Percentiles rank a stretch among this genome's conserved stretches.
Conservation (phyloP, 2,113 vertebrate genomes). For the Aythya baeri region DNA sequence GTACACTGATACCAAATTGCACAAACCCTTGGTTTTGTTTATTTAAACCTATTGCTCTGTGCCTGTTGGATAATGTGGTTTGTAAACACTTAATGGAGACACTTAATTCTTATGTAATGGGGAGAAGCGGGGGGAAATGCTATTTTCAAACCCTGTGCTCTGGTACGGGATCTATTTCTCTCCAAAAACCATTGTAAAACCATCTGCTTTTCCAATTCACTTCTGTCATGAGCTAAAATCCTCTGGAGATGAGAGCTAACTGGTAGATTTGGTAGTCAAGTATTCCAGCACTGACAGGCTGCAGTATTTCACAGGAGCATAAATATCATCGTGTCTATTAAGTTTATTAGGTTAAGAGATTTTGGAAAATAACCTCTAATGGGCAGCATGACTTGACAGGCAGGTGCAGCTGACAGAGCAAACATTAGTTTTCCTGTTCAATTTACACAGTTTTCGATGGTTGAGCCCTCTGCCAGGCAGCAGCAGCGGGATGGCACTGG, state of each 20-base stretch:
- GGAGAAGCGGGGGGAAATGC: not conserved
- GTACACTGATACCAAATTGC: not conserved
- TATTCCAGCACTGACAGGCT: slow-evolving; percentile 11
- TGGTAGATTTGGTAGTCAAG: slow-evolving; percentile 26
- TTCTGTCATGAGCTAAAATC: slow-evolving; percentile 34
- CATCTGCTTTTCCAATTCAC: slow-evolving; percentile 32
- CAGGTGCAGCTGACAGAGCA: slow-evolving; percentile 38
- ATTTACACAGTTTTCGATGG: not conserved
- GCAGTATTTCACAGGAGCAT: slow-evolving; percentile 13
- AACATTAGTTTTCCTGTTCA: slow-evolving; percentile 14
- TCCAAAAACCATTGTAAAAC: not conserved
- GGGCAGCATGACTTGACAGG: slow-evolving; percentile 23
- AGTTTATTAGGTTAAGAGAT: slow-evolving; percentile 31
- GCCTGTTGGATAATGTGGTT: not conserved
- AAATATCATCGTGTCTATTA: not conserved
- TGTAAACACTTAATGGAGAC: slow-evolving; percentile 2
- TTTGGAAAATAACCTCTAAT: slow-evolving; percentile 51
- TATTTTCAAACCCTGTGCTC: not conserved
- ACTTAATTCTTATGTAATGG: not conserved
- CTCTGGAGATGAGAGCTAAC: slow-evolving; percentile 12
- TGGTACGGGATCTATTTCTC: not conserved
- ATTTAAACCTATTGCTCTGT: slow-evolving; percentile 36
- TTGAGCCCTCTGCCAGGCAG: not conserved
- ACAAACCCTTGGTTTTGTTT: slow-evolving; percentile 11
- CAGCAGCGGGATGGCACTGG: not conserved